Conservation (phyloP, 2,113 vertebrate species). For the Plotosus lineatus region DNA sequence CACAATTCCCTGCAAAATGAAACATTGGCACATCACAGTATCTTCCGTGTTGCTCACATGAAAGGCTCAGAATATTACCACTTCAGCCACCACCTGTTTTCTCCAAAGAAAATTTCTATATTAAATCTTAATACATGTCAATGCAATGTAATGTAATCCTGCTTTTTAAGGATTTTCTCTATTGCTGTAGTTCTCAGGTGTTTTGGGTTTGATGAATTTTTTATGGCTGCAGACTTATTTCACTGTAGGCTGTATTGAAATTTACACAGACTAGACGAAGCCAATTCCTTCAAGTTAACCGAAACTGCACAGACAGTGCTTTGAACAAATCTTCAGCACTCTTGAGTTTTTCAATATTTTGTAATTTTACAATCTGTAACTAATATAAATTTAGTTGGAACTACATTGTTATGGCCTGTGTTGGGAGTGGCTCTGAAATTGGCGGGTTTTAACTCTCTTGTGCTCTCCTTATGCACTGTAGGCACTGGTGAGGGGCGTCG, state of each 20-base stretch:
- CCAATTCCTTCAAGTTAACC: background rate
- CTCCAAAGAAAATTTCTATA: slow-evolving; percentile 10
- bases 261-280: background rate
- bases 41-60: too few relatives aligned
- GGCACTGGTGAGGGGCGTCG: too few relatives aligned
- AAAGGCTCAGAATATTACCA: slow-evolving; percentile 13
- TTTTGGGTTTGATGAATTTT: background rate
- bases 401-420: too few relatives aligned
- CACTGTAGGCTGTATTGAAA: background rate
- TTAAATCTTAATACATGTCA: slow-evolving; percentile 32
- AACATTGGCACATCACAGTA: too few relatives aligned
- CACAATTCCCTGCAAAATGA: too few relatives aligned
- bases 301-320: background rate
- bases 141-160: background rate
- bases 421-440: too few relatives aligned
- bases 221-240: background rate
- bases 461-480: too few relatives aligned
- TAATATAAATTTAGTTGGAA: background rate
- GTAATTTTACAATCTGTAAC: background rate
- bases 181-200: slow-evolving; percentile 1
- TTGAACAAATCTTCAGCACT: background rate
- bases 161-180: slow-evolving; percentile 34
- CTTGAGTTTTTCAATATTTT: background rate
- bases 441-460: too few relatives aligned
- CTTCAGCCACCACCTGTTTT: slow-evolving; percentile 22